Conservation (phyloP, 2,888 invertebrate species). For the Atrina japonica region DNA sequence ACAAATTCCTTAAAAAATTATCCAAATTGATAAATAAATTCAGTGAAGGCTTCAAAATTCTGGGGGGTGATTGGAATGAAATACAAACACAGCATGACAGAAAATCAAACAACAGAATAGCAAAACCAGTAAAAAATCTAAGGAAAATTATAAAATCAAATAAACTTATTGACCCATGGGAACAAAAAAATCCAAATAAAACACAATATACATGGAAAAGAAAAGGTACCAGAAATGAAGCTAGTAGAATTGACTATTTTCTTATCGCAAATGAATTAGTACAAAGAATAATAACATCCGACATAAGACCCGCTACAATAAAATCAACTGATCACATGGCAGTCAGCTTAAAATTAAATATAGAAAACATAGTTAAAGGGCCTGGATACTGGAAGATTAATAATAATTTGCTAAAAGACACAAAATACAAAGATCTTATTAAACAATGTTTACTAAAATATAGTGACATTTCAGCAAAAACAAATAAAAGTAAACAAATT, state of each 20-base stretch:
- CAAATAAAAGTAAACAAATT: not conserved
- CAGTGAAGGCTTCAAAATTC: not conserved
- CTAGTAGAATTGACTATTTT: slow-evolving; percentile 17
- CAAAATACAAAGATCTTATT: not conserved
- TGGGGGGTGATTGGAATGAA: slow-evolving; percentile 2
- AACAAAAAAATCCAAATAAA: slow-evolving; percentile 4
- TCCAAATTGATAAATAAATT: not conserved
- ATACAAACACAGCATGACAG: not conserved
- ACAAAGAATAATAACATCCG: not conserved
- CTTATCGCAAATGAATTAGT: slow-evolving; percentile 5
- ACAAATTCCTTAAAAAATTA: not conserved
- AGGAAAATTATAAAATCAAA: not conserved
- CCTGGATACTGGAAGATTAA: slow-evolving; percentile 22
- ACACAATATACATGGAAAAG: slow-evolving; percentile 31
- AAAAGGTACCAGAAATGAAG: slow-evolving; percentile 1
- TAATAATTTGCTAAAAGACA: not conserved
- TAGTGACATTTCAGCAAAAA: too few species aligned
- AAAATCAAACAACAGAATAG: not conserved
- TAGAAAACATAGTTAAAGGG: not conserved
- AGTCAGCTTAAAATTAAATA: not conserved
- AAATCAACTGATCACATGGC: slow-evolving; percentile 16
- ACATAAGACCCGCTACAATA: slow-evolving; percentile 19
- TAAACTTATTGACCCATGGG: slow-evolving; percentile 8
- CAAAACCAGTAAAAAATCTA: not conserved
- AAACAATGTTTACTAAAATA: slow-evolving; percentile 3